Percentiles rank a stretch among this genome's conserved stretches.
These are phyloP conservation scores for Micropterix aruncella DNA, from an alignment of 2,888 invertebrate genomes.

Conservation along the genomic window DNA sequence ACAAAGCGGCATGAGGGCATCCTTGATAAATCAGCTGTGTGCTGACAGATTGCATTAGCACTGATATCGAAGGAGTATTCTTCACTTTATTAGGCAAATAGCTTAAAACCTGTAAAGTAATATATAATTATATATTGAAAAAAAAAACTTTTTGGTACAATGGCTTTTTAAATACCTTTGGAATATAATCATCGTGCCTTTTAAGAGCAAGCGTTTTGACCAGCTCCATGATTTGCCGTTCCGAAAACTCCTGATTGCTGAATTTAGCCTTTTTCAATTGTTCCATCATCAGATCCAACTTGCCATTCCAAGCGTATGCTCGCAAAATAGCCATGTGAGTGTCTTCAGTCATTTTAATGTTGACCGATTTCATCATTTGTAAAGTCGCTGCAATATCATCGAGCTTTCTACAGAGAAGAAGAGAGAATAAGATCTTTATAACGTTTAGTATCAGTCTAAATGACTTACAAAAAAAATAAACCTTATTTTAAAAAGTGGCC, in stretches of 20 bases:
- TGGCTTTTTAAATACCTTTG: constrained; percentile 17
- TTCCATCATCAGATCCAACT: constrained; percentile 20
- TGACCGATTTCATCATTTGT: constrained; percentile 41
- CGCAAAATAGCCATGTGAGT: constrained; percentile 36
- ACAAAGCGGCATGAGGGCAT: constrained; percentile 30
- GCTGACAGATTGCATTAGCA: constrained; percentile 34
- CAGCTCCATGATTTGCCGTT: constrained; percentile 33
- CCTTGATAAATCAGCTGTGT: constrained; percentile 36
- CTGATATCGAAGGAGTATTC: constrained; percentile 26
- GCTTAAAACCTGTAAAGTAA: constrained; percentile 21
- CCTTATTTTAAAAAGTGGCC: too few species aligned
- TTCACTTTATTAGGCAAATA: constrained; percentile 22
- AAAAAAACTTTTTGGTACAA: background rate
- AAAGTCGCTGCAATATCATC: constrained; percentile 33
- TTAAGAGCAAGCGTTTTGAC: constrained; percentile 25
- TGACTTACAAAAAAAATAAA: background rate
- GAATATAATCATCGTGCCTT: constrained; percentile 19
- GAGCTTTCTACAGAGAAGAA: constrained; percentile 22
- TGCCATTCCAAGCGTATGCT: constrained; percentile 33
- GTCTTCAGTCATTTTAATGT: constrained; percentile 28
- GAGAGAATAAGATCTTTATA: constrained; percentile 6
- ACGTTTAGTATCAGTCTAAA: constrained; percentile 3
- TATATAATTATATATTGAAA: background rate
- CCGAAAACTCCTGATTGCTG: constrained; percentile 22
- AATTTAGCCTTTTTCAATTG: constrained; percentile 22